Conservation (phyloP, 2,888 invertebrate species). For the Tenodera sinensis region DNA sequence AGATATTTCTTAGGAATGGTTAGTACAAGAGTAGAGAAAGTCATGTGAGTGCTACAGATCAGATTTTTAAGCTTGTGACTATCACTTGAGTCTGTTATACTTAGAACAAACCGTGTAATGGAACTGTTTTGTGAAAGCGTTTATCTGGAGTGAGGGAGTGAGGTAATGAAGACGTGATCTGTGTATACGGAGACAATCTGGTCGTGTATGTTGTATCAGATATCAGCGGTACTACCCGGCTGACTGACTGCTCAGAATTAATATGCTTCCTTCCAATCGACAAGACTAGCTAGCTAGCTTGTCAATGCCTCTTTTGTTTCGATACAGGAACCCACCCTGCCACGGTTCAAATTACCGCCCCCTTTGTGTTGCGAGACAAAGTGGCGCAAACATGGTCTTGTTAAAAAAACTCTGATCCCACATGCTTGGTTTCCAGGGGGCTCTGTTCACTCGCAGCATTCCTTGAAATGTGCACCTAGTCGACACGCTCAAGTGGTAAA, state of each 20-base stretch:
- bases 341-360: background rate
- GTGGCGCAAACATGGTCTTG: background rate
- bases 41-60: no score
- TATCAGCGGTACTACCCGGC: background rate
- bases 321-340: background rate
- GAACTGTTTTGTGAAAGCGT: no score
- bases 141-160: no score
- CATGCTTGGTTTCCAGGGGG: background rate
- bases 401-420: background rate
- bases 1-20: no score
- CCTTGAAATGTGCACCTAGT: no score
- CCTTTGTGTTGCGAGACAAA: background rate
- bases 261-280: background rate
- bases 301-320: background rate
- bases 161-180: no score
- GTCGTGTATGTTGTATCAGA: background rate
- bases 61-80: no score
- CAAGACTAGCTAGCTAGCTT: background rate
- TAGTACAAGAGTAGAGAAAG: no score
- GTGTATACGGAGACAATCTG: background rate
- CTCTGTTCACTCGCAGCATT: no score
- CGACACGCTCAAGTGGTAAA: no score
- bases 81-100: no score
- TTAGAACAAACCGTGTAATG: no score
- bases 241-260: background rate